These are phyloP conservation scores for Cepaea nemoralis DNA, from an alignment of 1,140 invertebrate species.

Conservation along the genomic window DNA sequence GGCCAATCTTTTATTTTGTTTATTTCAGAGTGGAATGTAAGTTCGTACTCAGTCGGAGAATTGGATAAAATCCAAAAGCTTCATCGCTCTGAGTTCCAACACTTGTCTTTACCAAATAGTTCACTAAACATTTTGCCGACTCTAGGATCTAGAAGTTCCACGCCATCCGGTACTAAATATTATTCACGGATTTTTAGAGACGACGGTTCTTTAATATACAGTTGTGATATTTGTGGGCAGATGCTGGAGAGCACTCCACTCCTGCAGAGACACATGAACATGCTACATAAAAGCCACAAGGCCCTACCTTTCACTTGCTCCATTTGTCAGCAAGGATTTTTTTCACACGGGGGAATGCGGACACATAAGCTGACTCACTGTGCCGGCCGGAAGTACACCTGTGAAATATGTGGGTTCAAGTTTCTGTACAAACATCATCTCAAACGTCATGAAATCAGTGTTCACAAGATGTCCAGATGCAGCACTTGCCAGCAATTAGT, in stretches of 20 bases:
- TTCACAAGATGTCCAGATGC: constrained; percentile 26
- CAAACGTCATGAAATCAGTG: constrained; percentile 22
- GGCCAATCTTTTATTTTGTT: constrained; percentile 20
- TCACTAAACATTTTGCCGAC: background rate
- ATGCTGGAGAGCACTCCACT: background rate
- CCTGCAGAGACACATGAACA: constrained; percentile 30
- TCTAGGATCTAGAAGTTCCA: background rate
- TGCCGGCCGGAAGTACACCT: constrained; percentile 18
- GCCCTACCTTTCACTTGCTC: constrained; percentile 13
- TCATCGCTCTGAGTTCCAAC: background rate
- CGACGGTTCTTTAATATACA: constrained; percentile 1
- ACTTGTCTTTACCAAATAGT: background rate
- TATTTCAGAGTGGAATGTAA: constrained; percentile 29
- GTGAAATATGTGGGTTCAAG: constrained; percentile 28
- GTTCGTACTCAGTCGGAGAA: background rate
- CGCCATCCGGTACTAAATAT: background rate
- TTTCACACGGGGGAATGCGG: constrained; percentile 25
- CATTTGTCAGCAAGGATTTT: constrained; percentile 33
- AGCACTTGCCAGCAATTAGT: background rate
- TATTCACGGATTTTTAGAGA: background rate
- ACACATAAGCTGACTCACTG: constrained; percentile 22
- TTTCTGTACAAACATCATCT: constrained; percentile 37
- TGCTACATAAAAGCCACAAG: constrained; percentile 19
- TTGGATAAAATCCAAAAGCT: background rate
- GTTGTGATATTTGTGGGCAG: constrained; percentile 14